Base-by-base conservation (phyloP, 2,797 vertebrate species). In the Halcyon smyrnensis region DNA sequence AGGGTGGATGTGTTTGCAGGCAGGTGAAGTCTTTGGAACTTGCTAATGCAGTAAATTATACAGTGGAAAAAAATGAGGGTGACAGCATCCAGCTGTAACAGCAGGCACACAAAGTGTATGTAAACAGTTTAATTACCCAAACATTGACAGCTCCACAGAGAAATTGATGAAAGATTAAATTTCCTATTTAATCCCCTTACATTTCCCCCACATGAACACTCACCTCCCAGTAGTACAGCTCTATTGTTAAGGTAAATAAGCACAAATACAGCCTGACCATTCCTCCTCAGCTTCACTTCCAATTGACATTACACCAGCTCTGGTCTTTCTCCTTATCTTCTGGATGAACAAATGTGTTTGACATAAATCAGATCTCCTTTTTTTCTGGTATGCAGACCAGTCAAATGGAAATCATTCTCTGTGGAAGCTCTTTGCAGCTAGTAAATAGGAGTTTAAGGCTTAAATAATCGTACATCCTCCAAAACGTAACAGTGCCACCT, bases 91-190 rank as follows among this genome's bases (percentile, higher is more conserved):
- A 93, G 60, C 68, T 93, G 91, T 62, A 85, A 77, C 68, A 89
- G 34, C 80, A 94, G 70, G 77, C 86, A 93, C 51, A 93, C 56
- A 68, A 60, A 94, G 76, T 53, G 23, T 5, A 87, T 68, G 75
- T 51, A 87, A 96, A 87, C 71, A 94, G 41, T 91, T 93, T 80
- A 89, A 91, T 95, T 91, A 91, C 77, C 67, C 70, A 94, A 74
- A 84, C 70, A 68, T 27, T 83, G 57, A 59, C 70, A 83, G 67
- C 56, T 84, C 90, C 24, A 21, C 32, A 50, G 81, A 94, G 77
- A 65, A 94, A 79, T 1, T 46, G 75, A 27, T 62, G 81, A 77
- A 95, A 87, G 36, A 90, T 80, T 91, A 84, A 48, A 78, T 93
- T 71, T 51, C 18, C 20, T 64, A 73, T 90, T 89, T 82, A 89